A percentile compares a stretch with the other conserved stretches of the same genome.
Conservation (phyloP, 1,140 invertebrate species). For the Eurosta solidaginis region DNA sequence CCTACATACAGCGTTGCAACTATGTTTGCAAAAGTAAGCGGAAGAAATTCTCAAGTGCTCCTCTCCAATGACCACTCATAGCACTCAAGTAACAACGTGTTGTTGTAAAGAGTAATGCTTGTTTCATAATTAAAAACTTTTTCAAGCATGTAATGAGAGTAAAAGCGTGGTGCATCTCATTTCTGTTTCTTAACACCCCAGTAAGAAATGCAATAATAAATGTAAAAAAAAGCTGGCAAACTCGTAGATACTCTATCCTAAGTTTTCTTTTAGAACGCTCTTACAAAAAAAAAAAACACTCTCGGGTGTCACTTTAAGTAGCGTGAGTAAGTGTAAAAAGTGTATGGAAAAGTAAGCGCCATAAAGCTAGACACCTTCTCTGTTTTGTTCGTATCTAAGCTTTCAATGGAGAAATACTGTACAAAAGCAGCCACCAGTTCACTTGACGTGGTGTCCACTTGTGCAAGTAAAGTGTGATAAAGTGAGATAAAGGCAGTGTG, state of each 20-base stretch:
- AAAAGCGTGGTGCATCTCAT: neutral
- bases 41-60: slow-evolving; percentile 17
- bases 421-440: neutral
- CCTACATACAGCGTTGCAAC: too few relatives aligned
- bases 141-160: slow-evolving; percentile 27
- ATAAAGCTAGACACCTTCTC: neutral
- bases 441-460: slow-evolving; percentile 3
- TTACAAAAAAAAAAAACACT: too few relatives aligned
- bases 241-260: too few relatives aligned
- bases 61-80: neutral
- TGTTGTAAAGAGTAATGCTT: slow-evolving; percentile 18
- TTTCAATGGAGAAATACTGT: neutral
- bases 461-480: slow-evolving; percentile 2
- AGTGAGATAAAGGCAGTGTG: neutral
- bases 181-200: too few relatives aligned
- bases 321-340: neutral
- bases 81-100: slow-evolving; percentile 22
- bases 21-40: slow-evolving; percentile 13
- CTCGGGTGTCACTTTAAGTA: neutral
- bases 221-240: too few relatives aligned
- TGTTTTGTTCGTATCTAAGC: neutral
- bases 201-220: too few relatives aligned
- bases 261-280: too few relatives aligned
- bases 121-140: slow-evolving; percentile 29
- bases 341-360: neutral